These are phyloP conservation scores for Hemaris fuciformis DNA, from an alignment of 2,888 invertebrate genomes.

Conservation along the genomic window DNA sequence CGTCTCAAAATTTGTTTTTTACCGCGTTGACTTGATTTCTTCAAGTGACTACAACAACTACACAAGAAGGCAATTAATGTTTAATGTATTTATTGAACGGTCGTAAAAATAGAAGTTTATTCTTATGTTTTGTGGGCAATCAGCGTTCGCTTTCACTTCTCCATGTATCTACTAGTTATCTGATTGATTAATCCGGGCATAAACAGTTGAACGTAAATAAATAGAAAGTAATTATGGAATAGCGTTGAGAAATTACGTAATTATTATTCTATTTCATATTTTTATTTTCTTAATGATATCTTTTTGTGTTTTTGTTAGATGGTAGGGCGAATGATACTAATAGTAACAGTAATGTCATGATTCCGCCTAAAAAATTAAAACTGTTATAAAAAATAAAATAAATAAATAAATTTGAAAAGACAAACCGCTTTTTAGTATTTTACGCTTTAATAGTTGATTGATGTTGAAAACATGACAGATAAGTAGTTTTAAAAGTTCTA, in stretches of 20 bases:
- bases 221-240: neutral
- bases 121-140: slow-evolving; percentile 28
- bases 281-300: neutral
- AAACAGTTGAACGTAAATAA: neutral
- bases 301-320: neutral
- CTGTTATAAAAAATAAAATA: no score
- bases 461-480: no score
- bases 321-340: neutral
- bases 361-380: no score
- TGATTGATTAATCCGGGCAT: neutral
- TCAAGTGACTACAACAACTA: neutral
- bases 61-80: neutral
- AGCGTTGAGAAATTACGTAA: neutral
- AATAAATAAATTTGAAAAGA: no score
- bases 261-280: neutral
- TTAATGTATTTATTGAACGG: slow-evolving; percentile 9
- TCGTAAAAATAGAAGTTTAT: slow-evolving; percentile 12
- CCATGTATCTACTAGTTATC: neutral
- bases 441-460: no score
- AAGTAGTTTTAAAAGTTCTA: no score
- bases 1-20: no score
- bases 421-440: no score
- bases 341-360: neutral
- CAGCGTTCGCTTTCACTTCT: slow-evolving; percentile 37
- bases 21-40: neutral